Evolutionary conservation across 2,113 vertebrate species (phyloP).

Genomic region (Atrichornis clamosus): DNA sequence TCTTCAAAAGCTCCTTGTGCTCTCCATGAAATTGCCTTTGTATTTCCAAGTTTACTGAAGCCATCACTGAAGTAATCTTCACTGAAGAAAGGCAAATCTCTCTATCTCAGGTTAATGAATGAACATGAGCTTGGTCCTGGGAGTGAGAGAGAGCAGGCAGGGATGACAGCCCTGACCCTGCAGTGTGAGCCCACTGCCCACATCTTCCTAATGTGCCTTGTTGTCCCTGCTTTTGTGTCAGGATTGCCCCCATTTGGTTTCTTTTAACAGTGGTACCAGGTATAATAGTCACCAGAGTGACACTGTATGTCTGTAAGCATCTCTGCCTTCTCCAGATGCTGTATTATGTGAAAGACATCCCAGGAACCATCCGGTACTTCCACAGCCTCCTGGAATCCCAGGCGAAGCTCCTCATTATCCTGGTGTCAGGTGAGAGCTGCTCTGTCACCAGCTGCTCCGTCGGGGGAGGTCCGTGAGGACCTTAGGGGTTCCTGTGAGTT

Average conservation of each 20-base stretch:
- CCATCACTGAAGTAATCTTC: not conserved
- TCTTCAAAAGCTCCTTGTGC: constrained; percentile 6
- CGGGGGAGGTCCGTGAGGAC: not conserved
- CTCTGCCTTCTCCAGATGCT: constrained; percentile 74
- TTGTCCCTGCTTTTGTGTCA: not conserved
- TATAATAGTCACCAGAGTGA: not conserved
- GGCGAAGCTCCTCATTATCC: constrained; percentile 85
- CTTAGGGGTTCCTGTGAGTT: not conserved
- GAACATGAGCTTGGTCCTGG: not conserved
- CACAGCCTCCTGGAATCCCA: constrained; percentile 77
- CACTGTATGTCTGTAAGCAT: not conserved
- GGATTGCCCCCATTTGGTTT: not conserved
- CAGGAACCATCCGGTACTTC: constrained; percentile 82
- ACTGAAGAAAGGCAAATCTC: not conserved
- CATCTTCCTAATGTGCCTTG: rapidly evolving
- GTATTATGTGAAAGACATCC: constrained; percentile 87
- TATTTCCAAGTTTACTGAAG: not conserved
- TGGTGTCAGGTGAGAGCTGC: constrained; percentile 85
- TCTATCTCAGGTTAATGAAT: not conserved
- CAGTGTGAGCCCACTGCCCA: not conserved
- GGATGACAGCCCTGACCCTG: not conserved
- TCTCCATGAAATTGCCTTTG: constrained; percentile 5
- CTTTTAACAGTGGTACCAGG: not conserved
- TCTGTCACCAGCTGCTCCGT: not conserved
- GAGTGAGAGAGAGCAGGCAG: not conserved